phyloP scores from a whole-genome alignment of 2,888 invertebrate species.

The Bellardia pandia region DNA sequence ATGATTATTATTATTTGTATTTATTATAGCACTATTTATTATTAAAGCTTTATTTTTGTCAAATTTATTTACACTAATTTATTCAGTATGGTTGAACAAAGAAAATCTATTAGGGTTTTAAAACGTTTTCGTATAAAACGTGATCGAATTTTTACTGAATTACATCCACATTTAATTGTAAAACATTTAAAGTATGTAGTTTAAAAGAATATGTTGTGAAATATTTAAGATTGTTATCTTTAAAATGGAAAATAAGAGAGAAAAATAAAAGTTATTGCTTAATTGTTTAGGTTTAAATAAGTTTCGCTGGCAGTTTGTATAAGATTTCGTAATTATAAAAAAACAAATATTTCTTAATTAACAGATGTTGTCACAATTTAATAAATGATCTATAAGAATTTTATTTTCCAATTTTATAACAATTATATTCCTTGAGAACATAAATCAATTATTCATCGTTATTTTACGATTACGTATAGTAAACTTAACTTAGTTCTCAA shows the following conservation, averaged over 20 bases:
- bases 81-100: constrained; percentile 61
- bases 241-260: too few species aligned
- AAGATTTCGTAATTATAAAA: background rate
- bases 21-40: constrained; percentile 24
- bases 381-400: constrained; percentile 13
- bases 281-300: too few species aligned
- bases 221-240: too few species aligned
- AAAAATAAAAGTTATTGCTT: too few species aligned
- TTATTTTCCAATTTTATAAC: background rate
- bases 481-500: constrained; percentile 25
- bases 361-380: constrained; percentile 7
- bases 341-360: constrained; percentile 20
- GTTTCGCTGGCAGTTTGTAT: background rate
- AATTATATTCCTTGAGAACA: constrained; percentile 23
- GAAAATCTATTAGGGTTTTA: constrained; percentile 60
- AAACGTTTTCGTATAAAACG: background rate
- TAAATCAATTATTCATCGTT: constrained; percentile 8
- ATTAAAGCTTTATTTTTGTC: constrained; percentile 2
- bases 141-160: background rate
- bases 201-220: background rate
- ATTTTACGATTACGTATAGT: background rate
- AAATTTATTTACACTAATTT: constrained; percentile 41
- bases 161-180: background rate
- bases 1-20: constrained; percentile 7
- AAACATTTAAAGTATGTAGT: background rate